Percentiles rank a stretch among this genome's conserved stretches.
Conservation (phyloP, 2,113 vertebrate species). For the Capreolus pygargus region DNA sequence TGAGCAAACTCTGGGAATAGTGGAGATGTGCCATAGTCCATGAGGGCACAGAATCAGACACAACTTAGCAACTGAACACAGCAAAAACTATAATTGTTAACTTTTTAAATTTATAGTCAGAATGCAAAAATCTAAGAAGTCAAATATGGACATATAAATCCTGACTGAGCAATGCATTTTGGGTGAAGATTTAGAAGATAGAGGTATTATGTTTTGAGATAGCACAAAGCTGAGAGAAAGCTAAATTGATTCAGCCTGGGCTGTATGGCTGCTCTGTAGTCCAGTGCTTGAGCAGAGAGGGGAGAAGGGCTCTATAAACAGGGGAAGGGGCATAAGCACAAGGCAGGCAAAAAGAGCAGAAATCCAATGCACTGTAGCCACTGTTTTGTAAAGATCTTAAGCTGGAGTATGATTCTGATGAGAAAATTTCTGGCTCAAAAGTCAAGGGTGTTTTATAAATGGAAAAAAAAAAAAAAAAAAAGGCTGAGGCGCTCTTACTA, state of each 20-base stretch:
- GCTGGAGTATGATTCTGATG: background rate
- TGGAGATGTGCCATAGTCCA: background rate
- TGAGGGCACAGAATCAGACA: background rate
- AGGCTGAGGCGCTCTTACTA: background rate
- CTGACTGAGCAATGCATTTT: background rate
- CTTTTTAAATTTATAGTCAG: background rate
- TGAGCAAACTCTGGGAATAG: background rate
- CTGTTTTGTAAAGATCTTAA: background rate
- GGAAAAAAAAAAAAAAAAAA: background rate
- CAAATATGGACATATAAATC: background rate
- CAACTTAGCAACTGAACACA: background rate
- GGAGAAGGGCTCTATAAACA: accelerated
- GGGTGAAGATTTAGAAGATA: background rate
- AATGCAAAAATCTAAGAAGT: background rate
- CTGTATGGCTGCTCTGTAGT: no score
- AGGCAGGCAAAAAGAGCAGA: background rate
- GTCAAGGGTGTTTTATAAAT: background rate
- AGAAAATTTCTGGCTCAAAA: background rate
- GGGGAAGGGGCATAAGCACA: background rate
- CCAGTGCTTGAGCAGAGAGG: background rate
- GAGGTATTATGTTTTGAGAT: background rate
- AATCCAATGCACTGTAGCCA: background rate
- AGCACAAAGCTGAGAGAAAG: background rate
- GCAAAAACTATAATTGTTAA: background rate
- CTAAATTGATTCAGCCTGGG: background rate